Base-by-base conservation (phyloP, 2,113 vertebrate species). In the Melierax canorus region DNA sequence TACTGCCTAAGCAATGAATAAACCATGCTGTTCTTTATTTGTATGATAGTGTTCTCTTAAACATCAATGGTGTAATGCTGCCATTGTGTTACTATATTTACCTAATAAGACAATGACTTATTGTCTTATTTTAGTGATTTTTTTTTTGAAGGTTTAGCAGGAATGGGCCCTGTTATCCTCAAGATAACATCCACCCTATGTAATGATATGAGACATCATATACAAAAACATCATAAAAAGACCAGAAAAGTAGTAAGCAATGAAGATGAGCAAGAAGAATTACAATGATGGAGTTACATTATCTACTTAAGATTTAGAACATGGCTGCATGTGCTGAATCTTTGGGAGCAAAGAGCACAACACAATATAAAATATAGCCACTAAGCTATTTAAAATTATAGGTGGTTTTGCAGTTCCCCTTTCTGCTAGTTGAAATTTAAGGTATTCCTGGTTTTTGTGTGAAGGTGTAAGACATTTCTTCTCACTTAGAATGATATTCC, bases 371-470 rank as follows among this genome's bases (percentile, higher is more conserved):
- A 59, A 68, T 3, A 43, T 11, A 77, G 3, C 11, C 27, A 45
- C 14, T 26, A 50, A 59, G 2, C 4, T 48, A 39, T n/a, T 76
- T 53, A 59, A 85, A 85, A 53, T 23, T 34, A 10, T 14, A n/a
- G 10, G 23, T 38, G 2, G 1, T 58, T 71, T 86, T 66, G 5
- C 30, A 46, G 23, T 36, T 69, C 3, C 6, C 6, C 7, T 43
- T 73, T 62, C 5, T 71, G 29, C 2, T 27, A 27, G 26, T 21
- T 67, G 38, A 68, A 72, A 79, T 12, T 22, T 23, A 76, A 79
- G 13, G 14, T 53, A 50, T 39, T 39, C 8, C 18, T 46, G 16
- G 0, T 2, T 24, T 48, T 41, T 39, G 1, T 58, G 1, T 53
- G 21, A 72, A 78, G 17, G 19, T 10, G 14, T 59, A 67, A 64